These are phyloP conservation scores for Stenopsyche tienmushanensis DNA, from an alignment of 1,140 invertebrate species.

Conservation along the genomic window DNA sequence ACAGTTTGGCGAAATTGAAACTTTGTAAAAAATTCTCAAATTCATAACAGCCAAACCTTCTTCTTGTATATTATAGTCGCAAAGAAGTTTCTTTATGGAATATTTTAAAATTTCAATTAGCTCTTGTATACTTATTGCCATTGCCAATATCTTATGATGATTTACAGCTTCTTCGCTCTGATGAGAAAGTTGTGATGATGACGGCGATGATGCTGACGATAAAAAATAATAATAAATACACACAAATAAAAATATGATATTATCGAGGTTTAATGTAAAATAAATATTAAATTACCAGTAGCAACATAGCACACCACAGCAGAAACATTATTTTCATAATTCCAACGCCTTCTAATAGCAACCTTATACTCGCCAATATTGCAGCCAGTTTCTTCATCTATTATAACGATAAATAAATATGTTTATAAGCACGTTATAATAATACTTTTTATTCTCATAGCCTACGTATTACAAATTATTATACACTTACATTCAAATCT, in stretches of 20 bases:
- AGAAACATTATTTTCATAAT: slow-evolving; percentile 84
- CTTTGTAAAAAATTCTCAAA: slow-evolving; percentile 75
- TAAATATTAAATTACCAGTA: slow-evolving; percentile 56
- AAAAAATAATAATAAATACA: slow-evolving; percentile 24
- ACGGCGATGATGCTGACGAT: slow-evolving; percentile 61
- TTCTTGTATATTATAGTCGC: slow-evolving; percentile 59
- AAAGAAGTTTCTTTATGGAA: slow-evolving; percentile 69
- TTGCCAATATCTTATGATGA: slow-evolving; percentile 54
- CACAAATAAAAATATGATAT: slow-evolving; percentile 32
- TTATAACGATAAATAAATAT: slow-evolving; percentile 41
- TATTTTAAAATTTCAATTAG: slow-evolving; percentile 71
- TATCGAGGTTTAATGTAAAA: slow-evolving; percentile 31
- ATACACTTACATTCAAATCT: slow-evolving; percentile 76
- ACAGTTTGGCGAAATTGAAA: slow-evolving; percentile 59
- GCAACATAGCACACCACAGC: slow-evolving; percentile 80
- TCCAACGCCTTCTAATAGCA: slow-evolving; percentile 78
- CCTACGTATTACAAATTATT: not conserved
- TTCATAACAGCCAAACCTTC: slow-evolving; percentile 60
- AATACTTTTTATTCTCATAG: not conserved
- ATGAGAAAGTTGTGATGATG: slow-evolving; percentile 62
- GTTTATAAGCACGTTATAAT: not conserved
- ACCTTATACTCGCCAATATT: slow-evolving; percentile 78
- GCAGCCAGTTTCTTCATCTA: slow-evolving; percentile 86
- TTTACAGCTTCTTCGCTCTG: slow-evolving; percentile 57
- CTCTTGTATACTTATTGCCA: slow-evolving; percentile 59